Percentiles rank a stretch among this genome's conserved stretches.
Evolutionary conservation across 1,140 invertebrate species (phyloP).

Genomic region (Diprion similis): DNA sequence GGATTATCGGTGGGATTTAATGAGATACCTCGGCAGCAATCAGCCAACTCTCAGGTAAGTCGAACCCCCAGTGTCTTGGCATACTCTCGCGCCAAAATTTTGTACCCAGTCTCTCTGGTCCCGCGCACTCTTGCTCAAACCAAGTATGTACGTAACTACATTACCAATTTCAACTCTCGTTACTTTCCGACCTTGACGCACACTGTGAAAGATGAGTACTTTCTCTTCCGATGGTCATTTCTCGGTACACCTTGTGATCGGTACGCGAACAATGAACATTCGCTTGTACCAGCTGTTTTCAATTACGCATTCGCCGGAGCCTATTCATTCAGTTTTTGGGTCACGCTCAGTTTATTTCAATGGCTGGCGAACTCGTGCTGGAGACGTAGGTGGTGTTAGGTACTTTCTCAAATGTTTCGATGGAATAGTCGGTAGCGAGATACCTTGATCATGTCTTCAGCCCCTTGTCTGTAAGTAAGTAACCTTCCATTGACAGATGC

Average conservation of each 20-base stretch:
- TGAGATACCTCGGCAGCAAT: background rate
- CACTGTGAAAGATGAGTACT: constrained; percentile 43
- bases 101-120: background rate
- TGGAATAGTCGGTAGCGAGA: too few species aligned
- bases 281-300: background rate
- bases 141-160: background rate
- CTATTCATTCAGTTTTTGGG: background rate
- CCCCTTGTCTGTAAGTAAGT: background rate
- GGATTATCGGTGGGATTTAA: background rate
- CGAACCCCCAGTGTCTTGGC: background rate
- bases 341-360: too few species aligned
- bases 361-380: background rate
- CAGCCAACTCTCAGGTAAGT: background rate
- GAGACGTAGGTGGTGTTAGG: background rate
- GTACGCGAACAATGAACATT: background rate
- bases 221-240: constrained; percentile 33
- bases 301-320: background rate
- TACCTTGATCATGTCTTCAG: too few species aligned
- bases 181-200: constrained; percentile 43
- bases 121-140: too few species aligned
- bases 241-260: background rate
- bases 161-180: background rate
- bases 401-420: background rate
- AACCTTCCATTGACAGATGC: background rate
- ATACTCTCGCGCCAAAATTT: background rate